Conservation (phyloP, 2,888 invertebrate genomes). For the Tenthredo mesomela region DNA sequence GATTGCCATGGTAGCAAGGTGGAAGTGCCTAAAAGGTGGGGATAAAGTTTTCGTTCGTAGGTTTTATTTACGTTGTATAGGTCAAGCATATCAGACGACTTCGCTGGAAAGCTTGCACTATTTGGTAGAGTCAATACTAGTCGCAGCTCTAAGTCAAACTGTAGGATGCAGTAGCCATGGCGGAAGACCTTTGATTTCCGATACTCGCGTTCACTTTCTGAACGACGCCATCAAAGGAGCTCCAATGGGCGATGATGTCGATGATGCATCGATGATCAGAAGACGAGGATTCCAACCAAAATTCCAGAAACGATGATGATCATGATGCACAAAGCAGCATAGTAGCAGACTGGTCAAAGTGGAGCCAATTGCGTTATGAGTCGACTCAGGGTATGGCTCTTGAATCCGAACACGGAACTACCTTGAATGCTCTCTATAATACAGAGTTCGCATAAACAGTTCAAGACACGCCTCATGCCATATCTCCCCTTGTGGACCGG, state of each 20-base stretch:
- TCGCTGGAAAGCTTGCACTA: no score
- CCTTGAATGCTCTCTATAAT: not conserved
- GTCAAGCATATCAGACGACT: constrained; percentile 38
- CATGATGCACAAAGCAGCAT: not conserved
- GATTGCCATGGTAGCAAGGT: constrained; percentile 34
- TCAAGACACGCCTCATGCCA: not conserved
- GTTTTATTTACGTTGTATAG: constrained; percentile 41
- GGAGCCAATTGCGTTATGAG: constrained; percentile 11
- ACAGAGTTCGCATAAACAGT: constrained; percentile 6
- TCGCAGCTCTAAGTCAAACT: no score
- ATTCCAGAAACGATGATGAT: no score
- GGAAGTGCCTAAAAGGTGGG: constrained; percentile 40
- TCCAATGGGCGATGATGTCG: no score
- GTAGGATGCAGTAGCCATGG: no score
- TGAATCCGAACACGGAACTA: not conserved
- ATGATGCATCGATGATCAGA: no score
- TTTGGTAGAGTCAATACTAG: no score
- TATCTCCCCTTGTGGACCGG: constrained; percentile 10
- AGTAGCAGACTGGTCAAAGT: not conserved
- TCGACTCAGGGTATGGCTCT: not conserved
- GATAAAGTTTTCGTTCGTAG: constrained; percentile 16
- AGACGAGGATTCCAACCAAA: no score
- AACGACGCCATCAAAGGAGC: no score
- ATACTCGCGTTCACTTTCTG: no score
- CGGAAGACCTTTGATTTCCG: no score